Percentiles rank a stretch among this genome's conserved stretches.
phyloP scores from a whole-genome alignment of 2,113 vertebrate species.

The Pituophis catenifer region DNA sequence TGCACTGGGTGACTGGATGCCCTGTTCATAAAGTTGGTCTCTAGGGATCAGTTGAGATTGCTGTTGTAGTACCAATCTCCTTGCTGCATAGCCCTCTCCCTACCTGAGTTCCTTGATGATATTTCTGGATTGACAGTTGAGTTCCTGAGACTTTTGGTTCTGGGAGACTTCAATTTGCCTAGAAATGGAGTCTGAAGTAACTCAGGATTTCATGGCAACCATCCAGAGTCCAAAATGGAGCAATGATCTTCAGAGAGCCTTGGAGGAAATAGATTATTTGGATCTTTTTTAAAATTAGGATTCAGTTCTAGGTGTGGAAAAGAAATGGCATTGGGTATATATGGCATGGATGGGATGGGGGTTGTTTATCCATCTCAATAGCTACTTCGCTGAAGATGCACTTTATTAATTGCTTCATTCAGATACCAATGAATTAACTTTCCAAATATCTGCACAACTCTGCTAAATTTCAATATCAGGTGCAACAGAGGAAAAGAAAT shows the following conservation, averaged over 20 bases:
- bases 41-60: not conserved
- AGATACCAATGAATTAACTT: not conserved
- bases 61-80: not conserved
- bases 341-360: not conserved
- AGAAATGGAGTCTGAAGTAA: not conserved
- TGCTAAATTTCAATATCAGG: not conserved
- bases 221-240: not conserved
- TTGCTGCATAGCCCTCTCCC: not conserved
- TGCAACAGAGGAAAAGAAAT: not conserved
- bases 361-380: not conserved
- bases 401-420: not conserved
- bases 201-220: not conserved
- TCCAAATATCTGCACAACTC: not conserved
- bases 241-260: not conserved
- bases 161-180: not conserved
- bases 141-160: not conserved
- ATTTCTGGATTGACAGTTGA: not conserved
- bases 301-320: not conserved
- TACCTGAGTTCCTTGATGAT: not conserved
- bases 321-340: not conserved
- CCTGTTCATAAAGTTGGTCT: not conserved
- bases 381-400: not conserved
- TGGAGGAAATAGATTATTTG: not conserved
- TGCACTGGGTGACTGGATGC: not conserved
- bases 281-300: not conserved